Evolutionary conservation across 2,888 invertebrate species (phyloP).

Genomic region (Lithophane ornitopus): DNA sequence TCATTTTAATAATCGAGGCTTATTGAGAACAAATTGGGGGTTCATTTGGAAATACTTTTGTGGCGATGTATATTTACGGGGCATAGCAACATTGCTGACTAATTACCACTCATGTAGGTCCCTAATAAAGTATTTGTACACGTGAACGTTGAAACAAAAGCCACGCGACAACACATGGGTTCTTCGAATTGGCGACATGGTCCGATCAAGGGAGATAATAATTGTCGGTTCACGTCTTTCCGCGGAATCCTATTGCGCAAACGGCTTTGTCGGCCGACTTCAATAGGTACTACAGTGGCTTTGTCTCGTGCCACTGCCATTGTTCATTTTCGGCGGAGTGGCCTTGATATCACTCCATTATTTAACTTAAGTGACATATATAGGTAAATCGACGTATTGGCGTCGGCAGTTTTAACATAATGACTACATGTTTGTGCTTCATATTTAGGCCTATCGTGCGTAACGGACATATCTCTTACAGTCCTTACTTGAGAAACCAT

Average conservation of each 20-base stretch:
- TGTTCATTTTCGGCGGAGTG: slow-evolving; percentile 85
- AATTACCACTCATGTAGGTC: slow-evolving; percentile 43
- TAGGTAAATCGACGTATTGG: slow-evolving; percentile 64
- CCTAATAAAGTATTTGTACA: slow-evolving; percentile 47
- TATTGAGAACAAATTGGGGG: slow-evolving; percentile 56
- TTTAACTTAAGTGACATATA: slow-evolving; percentile 79
- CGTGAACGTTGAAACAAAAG: slow-evolving; percentile 69
- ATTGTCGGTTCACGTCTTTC: slow-evolving; percentile 89
- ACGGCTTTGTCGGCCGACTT: slow-evolving; percentile 88
- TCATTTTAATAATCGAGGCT: slow-evolving; percentile 68
- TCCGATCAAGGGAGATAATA: slow-evolving; percentile 87
- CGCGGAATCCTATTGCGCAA: slow-evolving; percentile 90
- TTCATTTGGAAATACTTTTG: slow-evolving; percentile 65
- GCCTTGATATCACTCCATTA: slow-evolving; percentile 86
- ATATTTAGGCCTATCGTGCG: slow-evolving; percentile 18
- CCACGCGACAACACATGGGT: slow-evolving; percentile 72
- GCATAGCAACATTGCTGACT: slow-evolving; percentile 52
- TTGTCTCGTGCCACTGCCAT: slow-evolving; percentile 89
- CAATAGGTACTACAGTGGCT: slow-evolving; percentile 83
- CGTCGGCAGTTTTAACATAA: slow-evolving; percentile 16
- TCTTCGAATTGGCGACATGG: slow-evolving; percentile 85
- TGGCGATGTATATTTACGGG: slow-evolving; percentile 44
- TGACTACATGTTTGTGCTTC: slow-evolving; percentile 11
- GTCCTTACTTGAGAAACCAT: neutral
- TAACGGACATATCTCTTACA: too few species aligned